Evolutionary conservation across 2,113 vertebrate genomes (phyloP).

Genomic region (Perca schrenkii): DNA sequence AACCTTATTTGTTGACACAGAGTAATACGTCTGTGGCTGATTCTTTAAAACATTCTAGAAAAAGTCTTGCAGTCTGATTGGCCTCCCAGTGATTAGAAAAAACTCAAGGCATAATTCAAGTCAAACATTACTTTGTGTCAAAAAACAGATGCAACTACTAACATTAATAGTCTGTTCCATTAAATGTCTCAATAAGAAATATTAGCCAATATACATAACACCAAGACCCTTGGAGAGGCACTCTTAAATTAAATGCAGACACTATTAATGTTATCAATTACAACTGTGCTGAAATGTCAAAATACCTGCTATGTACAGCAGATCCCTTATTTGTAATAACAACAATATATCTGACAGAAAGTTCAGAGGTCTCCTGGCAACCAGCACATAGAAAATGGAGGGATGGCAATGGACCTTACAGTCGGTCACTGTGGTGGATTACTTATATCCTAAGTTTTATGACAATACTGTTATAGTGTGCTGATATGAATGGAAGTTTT

Average conservation of each 20-base stretch:
- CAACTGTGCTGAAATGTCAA: not conserved
- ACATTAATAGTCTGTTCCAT: not conserved
- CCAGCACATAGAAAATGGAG: not conserved
- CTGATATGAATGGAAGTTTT: not conserved
- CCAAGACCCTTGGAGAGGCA: not conserved
- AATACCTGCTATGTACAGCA: not conserved
- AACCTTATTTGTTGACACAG: not conserved
- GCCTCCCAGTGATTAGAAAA: not conserved
- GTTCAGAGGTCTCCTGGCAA: conserved; percentile 25
- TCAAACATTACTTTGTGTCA: not conserved
- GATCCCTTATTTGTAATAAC: too few species aligned
- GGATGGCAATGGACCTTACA: not conserved
- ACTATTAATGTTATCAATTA: not conserved
- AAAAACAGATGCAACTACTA: not conserved
- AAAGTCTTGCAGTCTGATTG: not conserved
- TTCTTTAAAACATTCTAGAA: not conserved
- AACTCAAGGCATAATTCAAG: not conserved
- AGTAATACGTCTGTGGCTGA: not conserved
- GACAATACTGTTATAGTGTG: not conserved
- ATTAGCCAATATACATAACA: not conserved
- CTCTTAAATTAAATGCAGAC: not conserved
- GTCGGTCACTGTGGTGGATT: not conserved
- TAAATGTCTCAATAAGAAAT: not conserved
- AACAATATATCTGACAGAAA: not conserved
- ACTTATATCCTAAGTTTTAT: not conserved